Base-by-base conservation (phyloP, 2,113 vertebrate species). In the Sinocyclocheilus grahami region DNA sequence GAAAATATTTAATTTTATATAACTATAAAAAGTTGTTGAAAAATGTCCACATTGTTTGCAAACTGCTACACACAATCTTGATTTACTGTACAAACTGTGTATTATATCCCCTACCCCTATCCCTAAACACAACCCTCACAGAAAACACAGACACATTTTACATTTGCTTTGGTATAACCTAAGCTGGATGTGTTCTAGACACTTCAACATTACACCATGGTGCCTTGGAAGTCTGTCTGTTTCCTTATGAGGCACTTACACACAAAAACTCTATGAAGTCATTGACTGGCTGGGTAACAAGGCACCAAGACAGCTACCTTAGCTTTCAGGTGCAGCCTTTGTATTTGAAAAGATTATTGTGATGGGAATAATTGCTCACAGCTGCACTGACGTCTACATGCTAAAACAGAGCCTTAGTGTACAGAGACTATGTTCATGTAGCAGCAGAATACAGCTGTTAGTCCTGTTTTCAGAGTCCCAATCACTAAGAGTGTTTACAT, bases 351-450 rank as follows among this genome's bases (percentile, higher is more conserved):
- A 7, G 39, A 75, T 48, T 75, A 48, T 46, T 75, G 22, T 75
- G 72, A 75, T 48, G 10, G 39, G 39, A 75, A 14, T 75, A 75
- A 75, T 75, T 75, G 72, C 72, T 46, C 10, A 74, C 71, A 74
- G 18, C 71, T 74, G 37, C 20, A 74, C 9, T 42, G 20, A 42
- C 0, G 0, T 74, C 18, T 74, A 12, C 16, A n/a, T n/a, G 71
- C 39, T 74, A 20, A n/a, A 74, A 74, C 1, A n/a, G 9, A 46
- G 71, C 20, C 20, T 37, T 18, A 13, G n/a, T 13, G 33, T 18
- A 10, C 30, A 71, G 67, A 71, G 14, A 33, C 13, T 30, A 22
- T 72, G 22, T 46, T n/a, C 20, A 13, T 46, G 39, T n/a, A 72
- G 69, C 10, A 74, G 20, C 67, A 71, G 30, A 37, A 1, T 71